Evolutionary conservation across 2,888 invertebrate genomes (phyloP), one percentile per base, ranked within the genome.

Genomic region (Amblyteles armatorius): DNA sequence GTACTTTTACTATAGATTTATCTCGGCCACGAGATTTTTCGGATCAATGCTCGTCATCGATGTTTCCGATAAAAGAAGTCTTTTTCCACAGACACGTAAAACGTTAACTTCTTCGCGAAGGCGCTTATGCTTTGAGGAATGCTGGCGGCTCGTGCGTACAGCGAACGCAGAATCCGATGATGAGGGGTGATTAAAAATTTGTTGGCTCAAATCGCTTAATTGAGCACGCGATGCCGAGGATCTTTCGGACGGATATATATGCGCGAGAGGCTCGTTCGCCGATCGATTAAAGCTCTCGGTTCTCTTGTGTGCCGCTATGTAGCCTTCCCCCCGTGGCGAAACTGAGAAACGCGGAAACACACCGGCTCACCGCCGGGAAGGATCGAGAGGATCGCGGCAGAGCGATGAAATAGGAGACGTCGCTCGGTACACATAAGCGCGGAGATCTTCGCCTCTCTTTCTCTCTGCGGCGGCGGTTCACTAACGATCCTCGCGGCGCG

Each of bases 311-410:
- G 44, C 44, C 44, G 44, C 36, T 72, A 63, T 55, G 50, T 16
- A 52, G 63, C n/a, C 4, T 60, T 80, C 57, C 71, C 76, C 78
- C 72, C 73, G 85, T 77, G 82, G 82, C 84, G 84, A 87, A 85
- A 82, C 78, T 36, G 83, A 83, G 81, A 86, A 90, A 91, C 89
- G 89, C 90, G 91, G 91, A 91, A 91, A 91, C 89, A 91, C 88
- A 76, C 80, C 80, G 80, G 72, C 68, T 69, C 73, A 73, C 48
- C 80, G 80, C 57, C 68, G 57, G 77, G 71, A 80, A 83, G 80
- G 85, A 85, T 84, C 84, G 80, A 63, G 72, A 78, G 84, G 80
- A 84, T 85, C 82, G 68, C 44, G 71, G 50, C 67, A 76, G n/a
- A 73, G 65, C 84, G 86, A 90, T 89, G 88, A 89, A 90, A 89